Evolutionary conservation across 1,140 invertebrate species (phyloP).

Genomic region (Ceratosolen fusciceps): DNA sequence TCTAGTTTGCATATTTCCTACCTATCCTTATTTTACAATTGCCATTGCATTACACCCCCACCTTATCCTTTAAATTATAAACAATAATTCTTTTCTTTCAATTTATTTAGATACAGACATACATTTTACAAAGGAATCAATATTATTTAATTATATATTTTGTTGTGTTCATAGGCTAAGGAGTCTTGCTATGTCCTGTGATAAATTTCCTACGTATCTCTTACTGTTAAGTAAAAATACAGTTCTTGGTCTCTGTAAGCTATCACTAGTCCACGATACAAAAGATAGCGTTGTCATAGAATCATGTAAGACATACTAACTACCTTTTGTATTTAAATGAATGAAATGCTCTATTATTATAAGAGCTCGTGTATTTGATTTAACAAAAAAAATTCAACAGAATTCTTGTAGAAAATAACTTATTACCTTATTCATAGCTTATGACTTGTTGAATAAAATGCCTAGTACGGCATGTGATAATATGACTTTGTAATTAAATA

Average conservation of each 20-base stretch:
- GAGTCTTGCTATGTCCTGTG: constrained; percentile 79
- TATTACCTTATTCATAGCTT: no score
- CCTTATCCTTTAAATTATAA: constrained; percentile 10
- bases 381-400: no score
- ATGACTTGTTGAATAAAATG: no score
- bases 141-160: constrained; percentile 1
- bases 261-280: constrained; percentile 78
- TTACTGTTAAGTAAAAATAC: constrained; percentile 75
- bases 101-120: constrained; percentile 17
- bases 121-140: background rate
- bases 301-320: constrained; percentile 72
- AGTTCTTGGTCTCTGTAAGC: constrained; percentile 83
- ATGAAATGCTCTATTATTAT: no score
- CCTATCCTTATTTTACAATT: background rate
- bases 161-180: constrained; percentile 70
- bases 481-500: no score
- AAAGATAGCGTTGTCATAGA: constrained; percentile 77
- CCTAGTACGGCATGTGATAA: no score
- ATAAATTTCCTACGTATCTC: constrained; percentile 80
- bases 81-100: constrained; percentile 25
- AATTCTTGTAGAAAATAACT: no score
- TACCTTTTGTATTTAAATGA: background rate
- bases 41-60: background rate
- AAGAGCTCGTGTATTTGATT: no score
- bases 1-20: constrained; percentile 11